These are phyloP conservation scores for Parauchenoglanis punctatus DNA, from an alignment of 2,797 vertebrate species.

Conservation along the genomic window DNA sequence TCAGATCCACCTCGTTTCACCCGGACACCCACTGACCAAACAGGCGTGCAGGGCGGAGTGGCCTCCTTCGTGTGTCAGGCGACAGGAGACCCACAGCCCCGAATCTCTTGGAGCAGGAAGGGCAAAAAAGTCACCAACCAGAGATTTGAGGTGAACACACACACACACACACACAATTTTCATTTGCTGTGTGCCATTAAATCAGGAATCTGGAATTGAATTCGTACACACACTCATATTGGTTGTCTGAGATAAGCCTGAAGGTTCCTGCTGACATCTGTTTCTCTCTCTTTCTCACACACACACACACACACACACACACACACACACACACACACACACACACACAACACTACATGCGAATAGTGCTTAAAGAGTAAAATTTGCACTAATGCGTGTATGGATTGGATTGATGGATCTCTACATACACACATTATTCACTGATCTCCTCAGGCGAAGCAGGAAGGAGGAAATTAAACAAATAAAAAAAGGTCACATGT, in stretches of 20 bases:
- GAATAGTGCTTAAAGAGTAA: neutral
- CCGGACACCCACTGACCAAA: slow-evolving; percentile 92
- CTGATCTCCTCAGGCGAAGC: neutral
- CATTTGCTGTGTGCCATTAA: neutral
- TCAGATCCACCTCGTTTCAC: slow-evolving; percentile 92
- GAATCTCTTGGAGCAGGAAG: slow-evolving; percentile 99
- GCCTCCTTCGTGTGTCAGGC: slow-evolving; percentile 98
- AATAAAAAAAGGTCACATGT: neutral
- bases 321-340: slow-evolving; percentile 1
- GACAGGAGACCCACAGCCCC: slow-evolving; percentile 92
- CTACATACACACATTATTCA: neutral
- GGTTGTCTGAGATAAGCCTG: slow-evolving; percentile 15
- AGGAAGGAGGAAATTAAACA: neutral
- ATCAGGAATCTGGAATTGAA: slow-evolving; percentile 4
- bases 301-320: neutral
- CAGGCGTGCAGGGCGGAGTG: slow-evolving; percentile 94
- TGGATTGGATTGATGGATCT: neutral
- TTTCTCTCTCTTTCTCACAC: neutral
- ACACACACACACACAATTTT: neutral
- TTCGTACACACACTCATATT: slow-evolving; percentile 3
- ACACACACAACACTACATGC: neutral
- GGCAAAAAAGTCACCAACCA: slow-evolving; percentile 99
- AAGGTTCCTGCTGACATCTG: neutral
- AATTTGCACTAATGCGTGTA: neutral
- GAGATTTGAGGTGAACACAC: slow-evolving; percentile 93